A percentile compares a stretch with the other conserved stretches of the same genome.
Evolutionary conservation across 2,797 vertebrate species (phyloP).

Genomic region (Coregonus suidteri): DNA sequence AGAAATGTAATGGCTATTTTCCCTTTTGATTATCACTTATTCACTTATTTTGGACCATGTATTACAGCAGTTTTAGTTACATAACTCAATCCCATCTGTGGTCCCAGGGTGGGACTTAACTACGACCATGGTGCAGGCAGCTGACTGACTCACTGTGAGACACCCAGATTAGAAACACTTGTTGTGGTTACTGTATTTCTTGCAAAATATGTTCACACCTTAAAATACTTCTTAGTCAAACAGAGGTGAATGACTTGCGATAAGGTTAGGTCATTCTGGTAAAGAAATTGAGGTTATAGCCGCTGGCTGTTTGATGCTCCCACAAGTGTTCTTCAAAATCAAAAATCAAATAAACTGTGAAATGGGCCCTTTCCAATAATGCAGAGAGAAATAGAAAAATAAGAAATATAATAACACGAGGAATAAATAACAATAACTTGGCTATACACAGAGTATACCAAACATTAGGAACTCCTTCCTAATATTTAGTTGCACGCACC

Average conservation of each 20-base stretch:
- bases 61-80: neutral
- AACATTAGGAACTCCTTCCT: no score
- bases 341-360: no score
- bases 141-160: neutral
- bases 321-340: neutral
- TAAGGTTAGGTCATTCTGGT: neutral
- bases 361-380: no score
- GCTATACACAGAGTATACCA: no score
- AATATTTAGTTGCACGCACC: no score
- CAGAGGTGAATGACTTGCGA: neutral
- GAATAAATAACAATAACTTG: no score
- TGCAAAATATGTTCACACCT: neutral
- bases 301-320: neutral
- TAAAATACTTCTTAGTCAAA: neutral
- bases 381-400: no score
- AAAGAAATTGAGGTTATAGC: neutral
- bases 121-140: neutral
- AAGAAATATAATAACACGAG: no score
- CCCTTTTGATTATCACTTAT: neutral
- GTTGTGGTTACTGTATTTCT: neutral
- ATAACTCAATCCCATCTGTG: neutral
- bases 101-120: neutral
- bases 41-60: neutral
- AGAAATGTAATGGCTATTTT: neutral
- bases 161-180: neutral